Evolutionary conservation across 2,797 vertebrate genomes (phyloP).

Genomic region (Lepilemur septentrionalis): DNA sequence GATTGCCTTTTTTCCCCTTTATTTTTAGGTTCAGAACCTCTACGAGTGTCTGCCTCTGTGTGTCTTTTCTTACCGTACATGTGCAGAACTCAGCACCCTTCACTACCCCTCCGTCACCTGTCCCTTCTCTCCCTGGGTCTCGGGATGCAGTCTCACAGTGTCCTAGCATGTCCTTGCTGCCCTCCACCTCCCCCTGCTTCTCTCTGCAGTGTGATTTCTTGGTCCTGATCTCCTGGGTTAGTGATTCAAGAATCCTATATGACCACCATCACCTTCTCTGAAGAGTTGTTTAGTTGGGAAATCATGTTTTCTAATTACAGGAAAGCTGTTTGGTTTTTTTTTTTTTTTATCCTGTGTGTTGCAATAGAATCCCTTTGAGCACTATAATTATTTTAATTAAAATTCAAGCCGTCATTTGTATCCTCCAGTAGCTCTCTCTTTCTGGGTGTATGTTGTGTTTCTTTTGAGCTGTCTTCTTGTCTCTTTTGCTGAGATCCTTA

Average conservation of each 20-base stretch:
- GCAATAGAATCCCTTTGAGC: neutral
- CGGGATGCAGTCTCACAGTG: neutral
- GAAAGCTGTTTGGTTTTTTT: neutral
- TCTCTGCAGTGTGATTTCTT: neutral
- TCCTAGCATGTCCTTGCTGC: too few species aligned
- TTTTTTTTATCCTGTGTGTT: neutral
- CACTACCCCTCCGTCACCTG: neutral
- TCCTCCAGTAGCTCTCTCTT: neutral
- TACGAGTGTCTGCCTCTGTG: neutral
- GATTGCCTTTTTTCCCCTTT: neutral
- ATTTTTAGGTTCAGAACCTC: neutral
- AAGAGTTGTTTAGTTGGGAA: neutral
- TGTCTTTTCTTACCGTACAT: neutral
- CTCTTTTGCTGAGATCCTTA: neutral
- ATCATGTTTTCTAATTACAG: neutral
- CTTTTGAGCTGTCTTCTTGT: neutral
- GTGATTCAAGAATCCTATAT: neutral
- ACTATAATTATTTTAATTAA: neutral
- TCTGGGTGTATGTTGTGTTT: neutral
- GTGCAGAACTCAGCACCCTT: neutral
- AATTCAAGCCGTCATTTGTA: neutral
- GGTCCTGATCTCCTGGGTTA: neutral
- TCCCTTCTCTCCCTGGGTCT: neutral
- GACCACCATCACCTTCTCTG: neutral
- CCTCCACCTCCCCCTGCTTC: neutral